Evolutionary conservation across 2,888 invertebrate species (phyloP).

Genomic region (Nasonovia ribisnigri): DNA sequence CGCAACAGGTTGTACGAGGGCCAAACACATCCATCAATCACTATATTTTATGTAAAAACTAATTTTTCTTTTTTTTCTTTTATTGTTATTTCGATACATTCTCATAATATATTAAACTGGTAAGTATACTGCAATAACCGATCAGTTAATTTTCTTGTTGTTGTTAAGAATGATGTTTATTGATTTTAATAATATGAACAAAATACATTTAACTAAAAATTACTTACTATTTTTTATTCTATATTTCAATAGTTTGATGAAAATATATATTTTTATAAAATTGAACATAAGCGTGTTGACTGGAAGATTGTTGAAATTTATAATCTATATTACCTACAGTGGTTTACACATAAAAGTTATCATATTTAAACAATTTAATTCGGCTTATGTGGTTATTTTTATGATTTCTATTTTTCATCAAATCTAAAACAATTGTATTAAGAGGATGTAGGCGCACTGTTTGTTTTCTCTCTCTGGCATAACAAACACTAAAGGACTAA

Average conservation of each 20-base stretch:
- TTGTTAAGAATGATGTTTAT: neutral
- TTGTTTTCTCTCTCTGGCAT: too few relatives aligned
- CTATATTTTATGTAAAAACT: neutral
- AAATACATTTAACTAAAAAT: neutral
- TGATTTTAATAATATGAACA: neutral
- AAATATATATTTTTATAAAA: neutral
- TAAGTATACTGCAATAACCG: neutral
- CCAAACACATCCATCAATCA: neutral
- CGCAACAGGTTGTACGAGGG: neutral
- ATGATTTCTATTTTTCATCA: too few relatives aligned
- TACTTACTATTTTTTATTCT: neutral
- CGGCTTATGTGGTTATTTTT: too few relatives aligned
- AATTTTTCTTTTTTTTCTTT: neutral
- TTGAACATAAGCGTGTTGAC: neutral
- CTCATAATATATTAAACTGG: neutral
- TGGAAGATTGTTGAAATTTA: neutral
- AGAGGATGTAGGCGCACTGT: neutral
- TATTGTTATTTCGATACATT: neutral
- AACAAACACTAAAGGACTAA: too few relatives aligned
- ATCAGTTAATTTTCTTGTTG: neutral
- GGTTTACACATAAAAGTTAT: neutral
- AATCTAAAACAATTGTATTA: too few relatives aligned
- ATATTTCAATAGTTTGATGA: neutral
- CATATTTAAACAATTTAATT: neutral
- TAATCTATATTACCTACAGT: neutral